These are phyloP conservation scores for Pungitius pungitius DNA, from an alignment of 2,113 vertebrate genomes.

Conservation along the genomic window DNA sequence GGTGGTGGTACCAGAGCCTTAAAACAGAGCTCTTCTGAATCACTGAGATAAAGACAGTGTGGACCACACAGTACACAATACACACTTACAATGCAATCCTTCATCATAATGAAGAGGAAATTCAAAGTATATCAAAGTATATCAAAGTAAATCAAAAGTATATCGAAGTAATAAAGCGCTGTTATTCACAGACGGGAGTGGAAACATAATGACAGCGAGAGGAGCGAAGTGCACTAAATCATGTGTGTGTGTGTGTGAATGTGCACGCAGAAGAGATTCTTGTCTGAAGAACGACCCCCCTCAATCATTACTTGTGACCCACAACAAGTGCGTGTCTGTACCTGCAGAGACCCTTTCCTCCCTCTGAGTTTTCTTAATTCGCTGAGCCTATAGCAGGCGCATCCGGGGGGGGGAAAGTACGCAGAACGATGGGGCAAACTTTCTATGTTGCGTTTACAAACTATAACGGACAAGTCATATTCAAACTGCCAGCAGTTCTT, in stretches of 20 bases:
- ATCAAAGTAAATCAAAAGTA: too few species aligned
- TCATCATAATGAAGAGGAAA: constrained; percentile 2
- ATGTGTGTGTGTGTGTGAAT: constrained; percentile 4
- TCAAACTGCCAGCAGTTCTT: too few species aligned
- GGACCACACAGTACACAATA: not conserved
- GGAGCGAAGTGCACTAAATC: not conserved
- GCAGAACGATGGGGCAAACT: not conserved
- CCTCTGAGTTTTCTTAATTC: not conserved
- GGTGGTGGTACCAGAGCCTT: not conserved
- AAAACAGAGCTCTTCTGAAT: not conserved
- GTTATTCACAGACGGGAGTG: constrained; percentile 19
- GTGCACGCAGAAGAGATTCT: constrained; percentile 17
- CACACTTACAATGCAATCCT: constrained; percentile 5
- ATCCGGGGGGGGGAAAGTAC: not conserved
- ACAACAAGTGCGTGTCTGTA: too few species aligned
- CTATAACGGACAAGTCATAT: too few species aligned
- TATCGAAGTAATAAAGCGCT: not conserved
- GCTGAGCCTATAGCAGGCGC: not conserved
- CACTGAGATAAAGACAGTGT: not conserved
- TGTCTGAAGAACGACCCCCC: constrained; percentile 10
- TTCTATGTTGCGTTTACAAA: too few species aligned
- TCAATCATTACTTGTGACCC: too few species aligned
- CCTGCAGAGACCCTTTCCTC: not conserved
- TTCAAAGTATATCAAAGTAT: constrained; percentile 21
- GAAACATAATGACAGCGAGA: constrained; percentile 24